A percentile compares a stretch with the other conserved stretches of the same genome.
phyloP scores from a whole-genome alignment of 2,888 invertebrate species.

The Ariolimax columbianus region DNA sequence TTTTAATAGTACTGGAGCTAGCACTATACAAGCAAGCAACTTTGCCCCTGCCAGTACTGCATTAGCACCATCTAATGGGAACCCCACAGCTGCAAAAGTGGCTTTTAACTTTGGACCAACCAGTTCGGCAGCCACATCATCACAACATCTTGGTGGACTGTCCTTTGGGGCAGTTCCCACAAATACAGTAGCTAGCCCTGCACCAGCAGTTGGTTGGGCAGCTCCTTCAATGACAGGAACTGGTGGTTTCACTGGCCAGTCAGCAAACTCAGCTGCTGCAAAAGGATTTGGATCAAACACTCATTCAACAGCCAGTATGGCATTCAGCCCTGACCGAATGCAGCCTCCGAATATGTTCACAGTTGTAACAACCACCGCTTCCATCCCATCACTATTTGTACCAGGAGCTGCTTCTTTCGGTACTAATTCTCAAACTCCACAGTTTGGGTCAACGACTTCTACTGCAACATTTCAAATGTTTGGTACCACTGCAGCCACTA shows the following conservation, averaged over 20 bases:
- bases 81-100: neutral
- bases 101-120: slow-evolving; percentile 38
- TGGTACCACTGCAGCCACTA: neutral
- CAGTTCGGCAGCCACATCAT: neutral
- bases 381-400: neutral
- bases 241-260: neutral
- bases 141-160: neutral
- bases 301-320: neutral
- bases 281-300: slow-evolving; percentile 11
- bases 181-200: neutral
- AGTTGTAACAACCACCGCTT: neutral
- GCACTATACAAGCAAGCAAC: neutral
- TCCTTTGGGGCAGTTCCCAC: neutral
- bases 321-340: neutral
- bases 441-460: neutral
- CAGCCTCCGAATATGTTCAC: slow-evolving; percentile 7
- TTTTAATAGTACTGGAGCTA: slow-evolving; percentile 6
- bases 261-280: neutral
- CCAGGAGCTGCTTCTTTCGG: neutral
- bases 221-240: neutral
- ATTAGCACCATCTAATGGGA: neutral
- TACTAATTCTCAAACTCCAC: slow-evolving; percentile 12
- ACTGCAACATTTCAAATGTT: neutral
- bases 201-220: neutral
- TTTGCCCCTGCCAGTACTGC: neutral